Percentiles rank a stretch among this genome's conserved stretches.
phyloP scores from a whole-genome alignment of 1,140 invertebrate genomes.

The Oryctes rhinoceros region DNA sequence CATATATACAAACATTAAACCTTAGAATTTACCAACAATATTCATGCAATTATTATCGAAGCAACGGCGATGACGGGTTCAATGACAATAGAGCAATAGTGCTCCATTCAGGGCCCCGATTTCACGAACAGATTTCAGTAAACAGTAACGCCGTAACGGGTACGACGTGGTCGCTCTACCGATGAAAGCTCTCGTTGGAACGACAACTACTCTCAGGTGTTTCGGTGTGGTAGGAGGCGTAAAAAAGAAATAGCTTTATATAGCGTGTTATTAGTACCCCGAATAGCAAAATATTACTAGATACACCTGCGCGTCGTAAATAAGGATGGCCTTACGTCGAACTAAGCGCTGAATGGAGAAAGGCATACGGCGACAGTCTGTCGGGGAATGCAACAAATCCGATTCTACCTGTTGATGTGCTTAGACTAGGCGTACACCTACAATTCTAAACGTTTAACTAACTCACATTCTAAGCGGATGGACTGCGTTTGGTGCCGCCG shows the following conservation, averaged over 20 bases:
- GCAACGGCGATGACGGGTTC: slow-evolving; percentile 19
- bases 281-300: slow-evolving; percentile 28
- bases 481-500: slow-evolving; percentile 4
- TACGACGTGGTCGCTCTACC: neutral
- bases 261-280: slow-evolving; percentile 32
- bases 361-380: slow-evolving; percentile 32
- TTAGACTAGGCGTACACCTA: slow-evolving; percentile 29
- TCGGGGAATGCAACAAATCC: slow-evolving; percentile 40
- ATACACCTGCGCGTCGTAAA: slow-evolving; percentile 14
- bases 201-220: slow-evolving; percentile 33
- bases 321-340: neutral
- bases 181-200: slow-evolving; percentile 11
- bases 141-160: neutral
- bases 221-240: slow-evolving; percentile 23
- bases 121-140: slow-evolving; percentile 5
- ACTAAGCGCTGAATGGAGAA: slow-evolving; percentile 3
- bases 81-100: slow-evolving; percentile 21
- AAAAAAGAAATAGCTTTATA: slow-evolving; percentile 41
- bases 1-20: neutral
- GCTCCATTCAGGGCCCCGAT: neutral
- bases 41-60: slow-evolving; percentile 5
- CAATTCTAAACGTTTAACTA: neutral
- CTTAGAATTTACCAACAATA: neutral
- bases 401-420: slow-evolving; percentile 38
- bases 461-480: slow-evolving; percentile 24